Base-by-base conservation (phyloP, 1,140 invertebrate genomes). In the Probaryconus sp. region DNA sequence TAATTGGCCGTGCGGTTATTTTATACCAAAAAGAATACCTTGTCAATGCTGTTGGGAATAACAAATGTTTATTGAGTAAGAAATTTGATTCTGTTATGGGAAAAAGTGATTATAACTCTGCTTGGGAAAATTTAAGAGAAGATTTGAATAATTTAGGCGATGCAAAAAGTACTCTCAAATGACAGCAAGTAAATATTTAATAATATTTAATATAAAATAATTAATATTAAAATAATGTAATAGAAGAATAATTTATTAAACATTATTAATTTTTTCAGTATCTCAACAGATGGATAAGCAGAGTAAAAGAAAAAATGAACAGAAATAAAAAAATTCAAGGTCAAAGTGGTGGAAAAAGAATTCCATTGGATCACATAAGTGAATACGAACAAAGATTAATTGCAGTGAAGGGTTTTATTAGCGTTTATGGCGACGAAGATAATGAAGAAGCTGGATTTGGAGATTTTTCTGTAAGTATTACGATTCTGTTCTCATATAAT, bases 111-210 rank as follows among this genome's bases (percentile, higher is more conserved):
- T 35, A 35, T 35, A 35, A 35, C 10, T 35, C 2, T 35, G 33
- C 5, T 2, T 35, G 33, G 33, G 2, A 11, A 35, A 35, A 35
- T 11, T 35, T 35, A 35, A 13, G n/a, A 35, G 33, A 35, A 5
- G 33, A 35, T 35, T 35, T 35, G 11, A 35, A 35, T 35, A 35
- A 35, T 35, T 13, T 35, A 35, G 33, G 33, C 33, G 33, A 35
- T 13, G 10, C 33, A 35, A 35, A 35, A 35, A 35, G 33, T 35
- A 35, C 11, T 13, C 10, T 35, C 10, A 35, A 14, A 13, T 35
- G 33, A 11, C 33, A 24, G 21, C 21, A 24, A 24, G 21, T 24
- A 35, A 35, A 35, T 35, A 13, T 35, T 35, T 35, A 1, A 35
- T 10, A n/a, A n/a, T n/a, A n/a, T n/a, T n/a, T n/a, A n/a, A n/a